Evolutionary conservation across 1,140 invertebrate species (phyloP), one percentile per base, ranked within the genome.

Genomic region (Alviniconcha marisindica): DNA sequence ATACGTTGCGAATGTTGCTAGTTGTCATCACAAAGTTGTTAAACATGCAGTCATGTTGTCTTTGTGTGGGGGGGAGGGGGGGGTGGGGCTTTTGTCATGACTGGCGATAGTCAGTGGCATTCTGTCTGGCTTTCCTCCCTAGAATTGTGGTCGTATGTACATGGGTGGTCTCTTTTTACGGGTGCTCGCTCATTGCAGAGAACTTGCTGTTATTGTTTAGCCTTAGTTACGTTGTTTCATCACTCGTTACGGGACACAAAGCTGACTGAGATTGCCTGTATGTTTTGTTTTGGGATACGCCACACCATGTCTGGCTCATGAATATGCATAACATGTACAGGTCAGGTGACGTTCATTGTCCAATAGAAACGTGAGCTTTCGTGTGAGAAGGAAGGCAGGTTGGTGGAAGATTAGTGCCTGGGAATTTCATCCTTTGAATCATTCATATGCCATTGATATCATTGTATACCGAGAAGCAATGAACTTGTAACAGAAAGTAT

Each of bases 321-420:
- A 66, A 28, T 28, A 66, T 66, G 63, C 63, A 36, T 66, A 28
- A 66, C 63, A 14, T 66, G 63, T 48, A 48, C 44, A 48, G 44
- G 44, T 48, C 44, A 48, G 5, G 44, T 48, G 44, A 48, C 44
- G 44, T 18, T 48, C 18, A 28, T 28, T 66, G 28, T 66, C 63
- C 28, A 28, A 4, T 4, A 12, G 63, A 33, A 66, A 66, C 4
- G 2, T 33, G 63, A 66, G 63, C 28, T 66, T 28, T 66, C 28
- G 14, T 7, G n/a, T 18, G 44, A 48, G 44, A 48, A 18, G 5
- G 4, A 28, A 33, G n/a, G 12, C n/a, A 66, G 63, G 31, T 24
- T 33, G 63, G 1, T 33, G 63, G 31, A 33, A 66, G 63, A 28
- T 15, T 66, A 66, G 63, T 66, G 63, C 63, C 63, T 66, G 63